Evolutionary conservation across 2,113 vertebrate genomes (phyloP).

Genomic region (Oenanthe melanoleuca): DNA sequence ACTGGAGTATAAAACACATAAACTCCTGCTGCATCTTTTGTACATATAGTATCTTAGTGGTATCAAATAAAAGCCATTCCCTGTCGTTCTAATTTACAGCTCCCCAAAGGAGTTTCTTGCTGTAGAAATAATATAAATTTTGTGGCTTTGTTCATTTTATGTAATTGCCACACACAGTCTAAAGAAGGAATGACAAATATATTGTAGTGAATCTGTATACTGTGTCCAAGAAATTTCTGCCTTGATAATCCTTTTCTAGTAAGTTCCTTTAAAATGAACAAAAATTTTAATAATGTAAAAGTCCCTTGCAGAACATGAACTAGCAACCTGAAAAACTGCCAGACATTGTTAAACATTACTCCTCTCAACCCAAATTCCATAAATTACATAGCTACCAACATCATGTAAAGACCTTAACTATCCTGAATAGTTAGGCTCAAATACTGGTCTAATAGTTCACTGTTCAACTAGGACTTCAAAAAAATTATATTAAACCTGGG

Average conservation of each 20-base stretch:
- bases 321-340: neutral
- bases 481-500: neutral
- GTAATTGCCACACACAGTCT: neutral
- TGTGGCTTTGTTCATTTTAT: neutral
- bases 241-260: neutral
- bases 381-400: neutral
- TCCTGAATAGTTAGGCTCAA: neutral
- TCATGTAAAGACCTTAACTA: neutral
- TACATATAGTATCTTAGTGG: neutral
- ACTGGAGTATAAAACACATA: neutral
- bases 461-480: neutral
- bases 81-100: neutral
- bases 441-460: neutral
- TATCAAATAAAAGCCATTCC: neutral
- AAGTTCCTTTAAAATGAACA: neutral
- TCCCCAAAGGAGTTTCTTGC: neutral
- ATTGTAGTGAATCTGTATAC: neutral
- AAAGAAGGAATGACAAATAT: neutral
- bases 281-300: neutral
- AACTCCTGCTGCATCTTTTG: neutral
- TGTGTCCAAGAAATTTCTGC: neutral
- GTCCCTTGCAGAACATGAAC: neutral
- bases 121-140: neutral
- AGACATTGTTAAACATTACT: neutral
- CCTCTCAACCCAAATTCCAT: neutral